A percentile compares a stretch with the other conserved stretches of the same genome.
These are phyloP conservation scores for Protosalanx chinensis DNA, from an alignment of 2,797 vertebrate species.

Conservation along the genomic window DNA sequence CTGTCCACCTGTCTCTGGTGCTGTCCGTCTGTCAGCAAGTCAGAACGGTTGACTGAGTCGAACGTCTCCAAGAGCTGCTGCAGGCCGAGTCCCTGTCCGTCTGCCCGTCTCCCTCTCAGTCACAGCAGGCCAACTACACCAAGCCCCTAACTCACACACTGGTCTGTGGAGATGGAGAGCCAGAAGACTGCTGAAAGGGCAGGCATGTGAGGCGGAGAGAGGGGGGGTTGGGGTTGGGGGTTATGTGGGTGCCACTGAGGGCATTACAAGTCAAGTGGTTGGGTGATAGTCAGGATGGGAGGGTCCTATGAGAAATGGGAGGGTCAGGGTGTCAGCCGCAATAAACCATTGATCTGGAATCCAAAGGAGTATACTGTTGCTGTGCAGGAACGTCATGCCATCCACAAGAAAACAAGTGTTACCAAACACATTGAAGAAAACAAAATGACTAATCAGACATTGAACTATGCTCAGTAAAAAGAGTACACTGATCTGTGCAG, in stretches of 20 bases:
- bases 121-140: not conserved
- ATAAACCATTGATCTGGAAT: not conserved
- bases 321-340: not conserved
- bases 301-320: not conserved
- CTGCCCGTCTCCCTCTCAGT: not conserved
- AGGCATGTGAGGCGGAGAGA: not conserved
- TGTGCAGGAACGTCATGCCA: not conserved
- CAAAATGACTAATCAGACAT: too few species aligned
- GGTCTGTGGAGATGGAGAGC: not conserved
- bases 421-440: not conserved
- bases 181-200: not conserved
- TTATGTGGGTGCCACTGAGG: slow-evolving; percentile 23
- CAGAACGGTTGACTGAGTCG: too few species aligned
- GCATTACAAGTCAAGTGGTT: not conserved
- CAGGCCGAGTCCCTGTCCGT: not conserved
- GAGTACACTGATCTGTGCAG: too few species aligned
- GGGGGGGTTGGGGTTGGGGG: not conserved
- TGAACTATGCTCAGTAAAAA: too few species aligned
- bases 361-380: not conserved
- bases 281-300: not conserved
- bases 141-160: not conserved
- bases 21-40: not conserved
- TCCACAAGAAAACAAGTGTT: not conserved
- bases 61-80: not conserved
- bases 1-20: slow-evolving; percentile 7